Percentiles rank a stretch among this genome's conserved stretches.
Conservation (phyloP, 2,888 invertebrate species). For the Dynastes grantii region DNA sequence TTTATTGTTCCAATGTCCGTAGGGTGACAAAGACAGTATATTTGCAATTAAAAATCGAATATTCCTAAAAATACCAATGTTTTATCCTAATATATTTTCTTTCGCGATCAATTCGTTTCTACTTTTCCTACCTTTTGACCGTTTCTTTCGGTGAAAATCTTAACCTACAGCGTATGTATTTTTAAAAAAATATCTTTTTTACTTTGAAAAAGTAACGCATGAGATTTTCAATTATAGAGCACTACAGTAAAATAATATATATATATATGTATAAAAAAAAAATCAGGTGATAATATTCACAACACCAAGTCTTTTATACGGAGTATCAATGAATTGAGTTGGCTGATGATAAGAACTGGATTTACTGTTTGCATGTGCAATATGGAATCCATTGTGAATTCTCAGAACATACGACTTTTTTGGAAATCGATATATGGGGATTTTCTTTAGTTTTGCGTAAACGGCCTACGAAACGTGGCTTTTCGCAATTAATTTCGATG, state of each 20-base stretch:
- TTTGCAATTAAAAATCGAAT: slow-evolving; percentile 27
- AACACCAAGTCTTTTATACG: slow-evolving; percentile 3
- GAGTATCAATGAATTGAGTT: background rate
- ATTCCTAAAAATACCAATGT: slow-evolving; percentile 17
- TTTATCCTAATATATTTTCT: slow-evolving; percentile 13
- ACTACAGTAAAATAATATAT: background rate
- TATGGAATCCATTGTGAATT: too few relatives aligned
- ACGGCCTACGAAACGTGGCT: too few relatives aligned
- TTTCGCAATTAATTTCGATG: too few relatives aligned
- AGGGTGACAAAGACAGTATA: slow-evolving; percentile 2
- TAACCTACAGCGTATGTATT: slow-evolving; percentile 16
- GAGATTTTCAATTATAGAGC: background rate
- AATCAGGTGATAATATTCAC: slow-evolving; percentile 10
- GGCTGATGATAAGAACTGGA: background rate
- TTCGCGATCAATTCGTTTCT: background rate
- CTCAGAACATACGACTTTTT: too few relatives aligned
- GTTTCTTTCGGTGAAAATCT: slow-evolving; percentile 12
- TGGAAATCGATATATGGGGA: too few relatives aligned
- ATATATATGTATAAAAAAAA: background rate
- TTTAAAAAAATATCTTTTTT: slow-evolving; percentile 11
- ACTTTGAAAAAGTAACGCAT: slow-evolving; percentile 6
- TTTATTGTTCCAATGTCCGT: background rate
- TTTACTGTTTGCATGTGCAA: too few relatives aligned
- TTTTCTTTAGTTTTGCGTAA: too few relatives aligned
- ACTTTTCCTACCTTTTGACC: background rate